phyloP scores from a whole-genome alignment of 2,113 vertebrate genomes.

The Cygnus atratus region DNA sequence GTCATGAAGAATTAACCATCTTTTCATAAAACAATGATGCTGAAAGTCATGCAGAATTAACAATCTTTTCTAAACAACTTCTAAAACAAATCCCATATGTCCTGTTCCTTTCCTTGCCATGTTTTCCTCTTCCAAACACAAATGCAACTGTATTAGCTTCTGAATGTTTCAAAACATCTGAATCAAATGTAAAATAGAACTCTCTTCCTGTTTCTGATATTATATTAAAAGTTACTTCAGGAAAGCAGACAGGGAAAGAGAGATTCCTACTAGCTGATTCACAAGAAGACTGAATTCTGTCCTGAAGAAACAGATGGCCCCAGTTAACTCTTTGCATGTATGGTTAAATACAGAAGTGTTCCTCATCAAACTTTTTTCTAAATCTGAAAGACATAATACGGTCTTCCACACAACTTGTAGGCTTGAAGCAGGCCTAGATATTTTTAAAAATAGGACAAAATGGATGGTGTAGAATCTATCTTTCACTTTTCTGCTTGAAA shows the following conservation, averaged over 20 bases:
- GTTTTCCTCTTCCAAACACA: neutral
- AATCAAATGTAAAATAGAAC: neutral
- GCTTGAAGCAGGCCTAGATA: neutral
- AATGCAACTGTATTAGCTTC: neutral
- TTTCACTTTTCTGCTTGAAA: neutral
- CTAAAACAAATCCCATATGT: neutral
- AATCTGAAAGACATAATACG: neutral
- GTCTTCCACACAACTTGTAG: neutral
- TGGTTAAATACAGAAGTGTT: neutral
- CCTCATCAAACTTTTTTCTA: neutral
- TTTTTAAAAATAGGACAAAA: neutral
- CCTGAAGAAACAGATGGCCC: constrained; percentile 28
- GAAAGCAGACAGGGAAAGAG: neutral
- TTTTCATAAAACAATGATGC: neutral
- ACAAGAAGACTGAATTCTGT: neutral
- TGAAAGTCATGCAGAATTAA: neutral
- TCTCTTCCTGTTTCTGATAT: neutral
- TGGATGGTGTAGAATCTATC: accelerated
- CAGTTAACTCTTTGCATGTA: constrained; percentile 12
- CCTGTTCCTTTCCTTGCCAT: neutral
- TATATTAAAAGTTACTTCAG: neutral
- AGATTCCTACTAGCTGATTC: constrained; percentile 2
- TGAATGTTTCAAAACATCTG: constrained; percentile 4
- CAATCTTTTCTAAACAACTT: neutral
- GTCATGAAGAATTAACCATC: neutral